These are phyloP conservation scores for Tapirus indicus DNA, from an alignment of 2,797 vertebrate genomes.

Conservation along the genomic window DNA sequence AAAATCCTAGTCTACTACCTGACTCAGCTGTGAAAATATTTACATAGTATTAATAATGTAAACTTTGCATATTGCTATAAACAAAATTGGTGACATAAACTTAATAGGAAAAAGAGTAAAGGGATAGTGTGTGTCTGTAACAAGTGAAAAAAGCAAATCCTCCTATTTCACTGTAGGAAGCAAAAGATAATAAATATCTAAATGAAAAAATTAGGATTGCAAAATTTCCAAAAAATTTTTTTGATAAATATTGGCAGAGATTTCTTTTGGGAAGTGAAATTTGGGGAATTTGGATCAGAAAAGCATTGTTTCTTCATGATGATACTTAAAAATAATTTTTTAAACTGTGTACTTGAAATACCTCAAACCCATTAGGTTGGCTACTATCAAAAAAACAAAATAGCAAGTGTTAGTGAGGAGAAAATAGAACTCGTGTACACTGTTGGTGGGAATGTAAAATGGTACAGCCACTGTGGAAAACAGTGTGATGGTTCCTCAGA, in stretches of 20 bases:
- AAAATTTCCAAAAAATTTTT: neutral
- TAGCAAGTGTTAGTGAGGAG: neutral
- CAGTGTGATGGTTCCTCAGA: neutral
- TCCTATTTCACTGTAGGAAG: neutral
- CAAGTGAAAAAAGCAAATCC: neutral
- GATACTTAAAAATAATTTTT: neutral
- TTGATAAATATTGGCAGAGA: neutral
- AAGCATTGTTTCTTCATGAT: neutral
- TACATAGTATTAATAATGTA: neutral
- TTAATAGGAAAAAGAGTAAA: neutral
- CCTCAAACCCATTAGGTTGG: neutral
- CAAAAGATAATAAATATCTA: neutral
- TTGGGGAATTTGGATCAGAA: neutral
- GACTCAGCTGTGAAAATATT: neutral
- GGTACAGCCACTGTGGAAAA: neutral
- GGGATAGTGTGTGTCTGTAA: neutral
- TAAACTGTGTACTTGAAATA: neutral
- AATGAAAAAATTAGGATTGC: neutral
- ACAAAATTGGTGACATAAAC: neutral
- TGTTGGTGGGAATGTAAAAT: neutral
- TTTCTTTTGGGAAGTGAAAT: neutral
- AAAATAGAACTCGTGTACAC: neutral
- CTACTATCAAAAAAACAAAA: neutral
- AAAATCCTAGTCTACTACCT: neutral
- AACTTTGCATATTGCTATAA: neutral